phyloP scores from a whole-genome alignment of 2,888 invertebrate species.

The Camponotus fellah region DNA sequence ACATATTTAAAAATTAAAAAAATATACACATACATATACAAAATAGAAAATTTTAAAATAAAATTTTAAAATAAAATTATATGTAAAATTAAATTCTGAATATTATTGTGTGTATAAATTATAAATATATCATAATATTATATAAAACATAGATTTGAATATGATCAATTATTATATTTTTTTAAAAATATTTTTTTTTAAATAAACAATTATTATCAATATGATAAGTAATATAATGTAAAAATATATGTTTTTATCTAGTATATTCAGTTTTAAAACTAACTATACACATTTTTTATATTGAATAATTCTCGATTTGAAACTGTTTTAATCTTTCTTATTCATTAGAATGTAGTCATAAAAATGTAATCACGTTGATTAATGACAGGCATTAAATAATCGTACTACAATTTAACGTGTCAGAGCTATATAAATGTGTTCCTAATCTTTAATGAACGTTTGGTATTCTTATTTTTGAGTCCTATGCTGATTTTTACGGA shows the following conservation, averaged over 20 bases:
- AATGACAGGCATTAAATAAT: background rate
- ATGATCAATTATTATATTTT: no score
- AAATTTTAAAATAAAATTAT: background rate
- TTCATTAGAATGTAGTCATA: background rate
- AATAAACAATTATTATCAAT: no score
- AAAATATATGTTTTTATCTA: background rate
- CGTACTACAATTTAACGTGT: background rate
- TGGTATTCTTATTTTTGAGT: background rate
- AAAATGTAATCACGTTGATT: slow-evolving; percentile 9
- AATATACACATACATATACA: background rate
- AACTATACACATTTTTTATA: background rate
- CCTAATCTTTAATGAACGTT: background rate
- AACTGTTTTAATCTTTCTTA: slow-evolving; percentile 21
- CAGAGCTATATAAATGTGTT: background rate
- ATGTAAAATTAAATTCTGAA: background rate
- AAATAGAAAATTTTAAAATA: background rate
- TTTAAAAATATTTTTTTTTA: no score
- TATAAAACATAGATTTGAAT: no score
- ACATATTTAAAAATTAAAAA: no score
- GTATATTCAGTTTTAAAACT: background rate
- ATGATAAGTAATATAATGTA: no score
- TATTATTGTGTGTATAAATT: background rate
- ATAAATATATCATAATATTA: no score
- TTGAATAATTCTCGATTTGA: background rate
- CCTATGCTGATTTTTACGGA: no score